Conservation (phyloP, 53 echinoderm and acorn worm genomes). For the Paracentrotus lividus region DNA sequence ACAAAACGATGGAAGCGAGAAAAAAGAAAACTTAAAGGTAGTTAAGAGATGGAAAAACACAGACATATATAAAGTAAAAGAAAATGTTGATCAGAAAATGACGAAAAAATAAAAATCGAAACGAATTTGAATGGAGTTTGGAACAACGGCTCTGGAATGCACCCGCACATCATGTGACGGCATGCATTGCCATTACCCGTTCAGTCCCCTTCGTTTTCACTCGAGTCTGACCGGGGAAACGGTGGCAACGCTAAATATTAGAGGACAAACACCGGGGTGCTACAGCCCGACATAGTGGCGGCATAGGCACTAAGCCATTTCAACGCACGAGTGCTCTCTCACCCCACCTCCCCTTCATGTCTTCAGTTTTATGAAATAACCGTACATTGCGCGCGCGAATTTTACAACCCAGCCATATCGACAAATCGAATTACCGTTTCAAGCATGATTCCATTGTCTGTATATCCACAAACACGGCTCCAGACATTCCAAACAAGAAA, state of each 20-base stretch:
- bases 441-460: conserved; percentile 25
- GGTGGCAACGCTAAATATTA: conserved; percentile 20
- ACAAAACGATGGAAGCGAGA: background rate
- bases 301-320: background rate
- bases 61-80: conserved; percentile 33
- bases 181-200: conserved; percentile 63
- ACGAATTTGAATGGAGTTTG: background rate
- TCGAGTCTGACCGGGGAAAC: background rate
- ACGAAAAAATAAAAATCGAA: background rate
- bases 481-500: background rate
- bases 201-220: background rate
- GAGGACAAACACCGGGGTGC: background rate
- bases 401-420: conserved; percentile 9
- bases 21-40: conserved; percentile 44
- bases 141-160: conserved; percentile 63
- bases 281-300: background rate
- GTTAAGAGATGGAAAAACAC: conserved; percentile 7
- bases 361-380: conserved; percentile 42
- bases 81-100: conserved; percentile 18
- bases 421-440: conserved; percentile 3
- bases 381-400: background rate
- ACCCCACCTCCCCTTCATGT: no score
- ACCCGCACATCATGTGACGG: conserved; percentile 41
- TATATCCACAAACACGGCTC: conserved; percentile 18
- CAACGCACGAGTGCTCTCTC: background rate